Evolutionary conservation across 1,140 invertebrate genomes (phyloP).

Genomic region (Pollicipes pollicipes): DNA sequence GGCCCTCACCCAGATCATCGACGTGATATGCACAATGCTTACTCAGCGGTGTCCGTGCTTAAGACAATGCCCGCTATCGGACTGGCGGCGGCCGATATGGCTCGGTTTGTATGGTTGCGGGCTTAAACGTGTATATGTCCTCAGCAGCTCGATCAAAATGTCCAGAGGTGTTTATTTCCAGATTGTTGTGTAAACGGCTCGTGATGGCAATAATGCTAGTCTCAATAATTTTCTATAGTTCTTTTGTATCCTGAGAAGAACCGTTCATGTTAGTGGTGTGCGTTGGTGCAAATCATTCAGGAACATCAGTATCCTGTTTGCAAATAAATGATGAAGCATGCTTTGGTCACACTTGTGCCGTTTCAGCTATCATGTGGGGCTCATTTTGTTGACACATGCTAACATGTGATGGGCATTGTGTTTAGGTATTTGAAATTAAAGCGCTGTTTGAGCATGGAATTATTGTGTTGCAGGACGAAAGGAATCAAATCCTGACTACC

Average conservation of each 20-base stretch:
- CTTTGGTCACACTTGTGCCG: neutral
- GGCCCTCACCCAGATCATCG: too few species aligned
- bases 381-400: conserved; percentile 12
- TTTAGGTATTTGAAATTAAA: too few species aligned
- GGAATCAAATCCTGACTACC: conserved; percentile 34
- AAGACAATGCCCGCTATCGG: too few species aligned
- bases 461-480: conserved; percentile 22
- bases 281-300: neutral
- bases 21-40: neutral
- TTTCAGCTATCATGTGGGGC: neutral
- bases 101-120: neutral
- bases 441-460: too few species aligned
- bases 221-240: too few species aligned
- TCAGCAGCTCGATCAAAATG: too few species aligned
- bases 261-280: too few species aligned
- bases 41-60: too few species aligned
- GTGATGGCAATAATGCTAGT: too few species aligned
- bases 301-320: neutral
- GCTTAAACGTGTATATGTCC: too few species aligned
- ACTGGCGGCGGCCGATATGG: neutral
- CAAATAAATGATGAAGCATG: conserved; percentile 6
- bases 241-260: too few species aligned
- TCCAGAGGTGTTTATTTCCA: neutral
- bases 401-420: neutral
- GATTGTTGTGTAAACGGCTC: neutral